A percentile compares a stretch with the other conserved stretches of the same genome.
Conservation (phyloP, 2,113 vertebrate species). For the Peromyscus polionotus region DNA sequence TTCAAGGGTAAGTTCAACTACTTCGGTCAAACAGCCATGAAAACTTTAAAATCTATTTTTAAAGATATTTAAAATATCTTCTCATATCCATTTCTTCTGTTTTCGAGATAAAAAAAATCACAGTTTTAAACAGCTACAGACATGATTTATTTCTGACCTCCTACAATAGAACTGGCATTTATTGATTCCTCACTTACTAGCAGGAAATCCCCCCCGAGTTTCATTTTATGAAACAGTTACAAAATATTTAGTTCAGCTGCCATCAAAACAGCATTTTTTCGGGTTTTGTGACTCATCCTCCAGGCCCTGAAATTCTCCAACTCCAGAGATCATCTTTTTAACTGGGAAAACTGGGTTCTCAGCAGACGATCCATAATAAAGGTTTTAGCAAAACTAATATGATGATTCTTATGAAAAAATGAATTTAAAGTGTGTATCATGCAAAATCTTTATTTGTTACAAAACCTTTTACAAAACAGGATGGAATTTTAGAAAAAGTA, state of each 20-base stretch:
- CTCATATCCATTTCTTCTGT: background rate
- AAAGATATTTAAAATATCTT: background rate
- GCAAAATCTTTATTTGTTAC: constrained; percentile 41
- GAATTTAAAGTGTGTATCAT: constrained; percentile 10
- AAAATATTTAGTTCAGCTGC: constrained; percentile 56
- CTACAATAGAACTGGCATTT: background rate
- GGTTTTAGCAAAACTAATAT: constrained; percentile 30
- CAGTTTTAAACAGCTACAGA: constrained; percentile 56
- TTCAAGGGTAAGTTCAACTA: background rate
- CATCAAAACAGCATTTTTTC: constrained; percentile 56
- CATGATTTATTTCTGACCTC: constrained; percentile 61
- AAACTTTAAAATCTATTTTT: background rate
- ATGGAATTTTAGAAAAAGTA: constrained; percentile 2
- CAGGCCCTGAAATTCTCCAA: constrained; percentile 25
- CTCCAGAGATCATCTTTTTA: constrained; percentile 30
- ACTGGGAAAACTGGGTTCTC: constrained; percentile 38
- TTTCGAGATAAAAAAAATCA: constrained; percentile 33
- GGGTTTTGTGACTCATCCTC: constrained; percentile 44
- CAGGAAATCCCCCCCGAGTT: constrained; percentile 53
- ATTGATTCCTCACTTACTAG: constrained; percentile 37
- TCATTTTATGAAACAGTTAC: constrained; percentile 60
- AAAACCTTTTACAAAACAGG: constrained; percentile 57
- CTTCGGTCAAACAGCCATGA: background rate
- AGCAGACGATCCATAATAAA: background rate
- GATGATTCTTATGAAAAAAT: constrained; percentile 51